Percentiles rank a stretch among this genome's conserved stretches.
These are phyloP conservation scores for Drosophila teissieri DNA, from an alignment of 1,140 invertebrate species.

Conservation along the genomic window DNA sequence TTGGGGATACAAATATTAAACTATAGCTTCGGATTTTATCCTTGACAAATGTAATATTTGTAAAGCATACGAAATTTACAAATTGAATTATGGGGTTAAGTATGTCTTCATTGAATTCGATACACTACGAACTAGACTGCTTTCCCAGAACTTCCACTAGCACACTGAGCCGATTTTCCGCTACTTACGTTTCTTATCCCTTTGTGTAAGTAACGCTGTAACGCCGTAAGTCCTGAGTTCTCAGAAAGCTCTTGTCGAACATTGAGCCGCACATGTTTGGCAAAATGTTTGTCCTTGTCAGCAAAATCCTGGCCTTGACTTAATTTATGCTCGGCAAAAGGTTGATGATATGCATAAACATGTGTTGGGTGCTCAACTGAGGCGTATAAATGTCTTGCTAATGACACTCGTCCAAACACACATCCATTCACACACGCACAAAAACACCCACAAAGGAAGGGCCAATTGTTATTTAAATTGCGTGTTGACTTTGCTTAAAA, in stretches of 20 bases:
- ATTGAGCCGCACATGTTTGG: slow-evolving; percentile 43
- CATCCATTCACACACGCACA: neutral
- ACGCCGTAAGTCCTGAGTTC: neutral
- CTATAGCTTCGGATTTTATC: too few species aligned
- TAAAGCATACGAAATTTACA: too few species aligned
- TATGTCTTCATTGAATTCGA: too few species aligned
- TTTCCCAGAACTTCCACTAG: neutral
- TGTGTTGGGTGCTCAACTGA: slow-evolving; percentile 37
- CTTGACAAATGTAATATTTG: too few species aligned
- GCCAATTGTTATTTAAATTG: slow-evolving; percentile 60
- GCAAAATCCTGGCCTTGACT: slow-evolving; percentile 50
- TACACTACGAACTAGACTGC: too few species aligned
- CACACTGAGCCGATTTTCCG: neutral
- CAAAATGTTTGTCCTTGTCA: slow-evolving; percentile 50
- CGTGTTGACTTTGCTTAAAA: slow-evolving; percentile 46
- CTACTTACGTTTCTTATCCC: neutral
- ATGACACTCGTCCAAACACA: slow-evolving; percentile 35
- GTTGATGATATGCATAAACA: slow-evolving; percentile 50
- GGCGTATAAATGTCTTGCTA: slow-evolving; percentile 59
- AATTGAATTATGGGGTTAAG: too few species aligned
- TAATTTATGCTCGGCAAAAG: slow-evolving; percentile 59
- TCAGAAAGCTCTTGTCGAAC: slow-evolving; percentile 21
- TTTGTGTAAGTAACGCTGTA: neutral
- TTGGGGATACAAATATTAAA: too few species aligned
- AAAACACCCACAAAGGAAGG: slow-evolving; percentile 19